Evolutionary conservation across 2,113 vertebrate genomes (phyloP).

Genomic region (Globicephala melas): DNA sequence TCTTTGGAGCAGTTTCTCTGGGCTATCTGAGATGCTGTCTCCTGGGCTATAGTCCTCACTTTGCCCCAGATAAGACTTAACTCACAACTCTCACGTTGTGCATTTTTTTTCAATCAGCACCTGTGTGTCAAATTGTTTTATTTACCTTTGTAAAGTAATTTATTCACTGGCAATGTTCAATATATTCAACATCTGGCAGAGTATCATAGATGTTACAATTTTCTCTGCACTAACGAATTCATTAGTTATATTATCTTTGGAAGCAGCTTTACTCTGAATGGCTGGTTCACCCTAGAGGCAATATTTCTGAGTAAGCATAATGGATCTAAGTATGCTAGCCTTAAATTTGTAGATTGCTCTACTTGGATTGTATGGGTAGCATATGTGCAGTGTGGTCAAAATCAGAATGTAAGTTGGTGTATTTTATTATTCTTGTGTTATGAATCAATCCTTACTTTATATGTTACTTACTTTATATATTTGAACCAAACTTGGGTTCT

Average conservation of each 20-base stretch:
- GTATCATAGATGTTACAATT: background rate
- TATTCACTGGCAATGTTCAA: background rate
- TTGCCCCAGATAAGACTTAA: too few species aligned
- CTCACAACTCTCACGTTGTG: too few species aligned
- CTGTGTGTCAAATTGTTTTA: background rate
- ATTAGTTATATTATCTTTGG: background rate
- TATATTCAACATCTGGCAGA: background rate
- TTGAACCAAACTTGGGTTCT: background rate
- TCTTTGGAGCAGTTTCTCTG: too few species aligned
- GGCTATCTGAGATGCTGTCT: too few species aligned
- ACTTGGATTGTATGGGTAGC: background rate
- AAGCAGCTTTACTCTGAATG: background rate
- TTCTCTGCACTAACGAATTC: background rate
- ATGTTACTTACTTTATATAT: background rate
- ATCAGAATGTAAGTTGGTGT: background rate
- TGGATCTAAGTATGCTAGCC: background rate
- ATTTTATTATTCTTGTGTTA: background rate
- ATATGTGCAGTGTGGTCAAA: background rate
- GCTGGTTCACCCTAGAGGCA: background rate
- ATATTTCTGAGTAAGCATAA: background rate
- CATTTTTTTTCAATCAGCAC: too few species aligned
- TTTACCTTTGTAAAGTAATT: conserved; percentile 22
- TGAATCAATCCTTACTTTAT: background rate
- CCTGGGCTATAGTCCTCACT: too few species aligned
- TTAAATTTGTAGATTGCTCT: background rate